These are phyloP conservation scores for Apamea monoglypha DNA, from an alignment of 2,888 invertebrate species.

Conservation along the genomic window DNA sequence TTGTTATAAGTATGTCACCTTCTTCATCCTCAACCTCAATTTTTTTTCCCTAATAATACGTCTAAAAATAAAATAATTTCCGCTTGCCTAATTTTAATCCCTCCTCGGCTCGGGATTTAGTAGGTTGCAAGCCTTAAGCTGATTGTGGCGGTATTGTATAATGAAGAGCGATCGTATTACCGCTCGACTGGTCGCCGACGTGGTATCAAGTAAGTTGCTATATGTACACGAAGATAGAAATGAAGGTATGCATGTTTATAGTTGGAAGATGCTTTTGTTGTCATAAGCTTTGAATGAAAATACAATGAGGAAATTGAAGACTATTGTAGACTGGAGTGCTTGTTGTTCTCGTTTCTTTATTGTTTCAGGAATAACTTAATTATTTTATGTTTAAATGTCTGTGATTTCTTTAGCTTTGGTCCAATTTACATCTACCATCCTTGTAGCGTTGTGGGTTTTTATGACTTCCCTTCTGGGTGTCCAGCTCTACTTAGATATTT, in stretches of 20 bases:
- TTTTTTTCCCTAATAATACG: background rate
- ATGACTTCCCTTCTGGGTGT: background rate
- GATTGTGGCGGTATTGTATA: constrained; percentile 59
- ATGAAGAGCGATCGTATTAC: constrained; percentile 53
- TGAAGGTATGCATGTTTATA: constrained; percentile 12
- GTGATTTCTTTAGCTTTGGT: background rate
- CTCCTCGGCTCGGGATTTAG: constrained; percentile 47
- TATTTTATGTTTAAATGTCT: background rate
- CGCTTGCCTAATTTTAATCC: constrained; percentile 55
- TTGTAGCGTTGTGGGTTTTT: background rate
- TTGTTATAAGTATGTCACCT: constrained; percentile 10
- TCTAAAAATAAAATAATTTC: constrained; percentile 42
- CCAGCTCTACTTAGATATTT: background rate
- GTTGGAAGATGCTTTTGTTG: constrained; percentile 17
- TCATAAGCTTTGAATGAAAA: constrained; percentile 27
- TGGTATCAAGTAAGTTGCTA: constrained; percentile 25
- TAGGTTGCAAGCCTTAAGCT: constrained; percentile 60
- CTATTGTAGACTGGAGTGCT: constrained; percentile 36
- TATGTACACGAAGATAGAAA: constrained; percentile 5
- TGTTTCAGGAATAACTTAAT: constrained; percentile 8
- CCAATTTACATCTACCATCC: too few species aligned
- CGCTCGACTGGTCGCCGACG: constrained; percentile 27
- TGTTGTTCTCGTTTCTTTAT: constrained; percentile 9
- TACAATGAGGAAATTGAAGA: constrained; percentile 32
- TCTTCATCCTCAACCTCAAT: constrained; percentile 3